Evolutionary conservation across 2,113 vertebrate species (phyloP).

Genomic region (Chascanopsetta lugubris): DNA sequence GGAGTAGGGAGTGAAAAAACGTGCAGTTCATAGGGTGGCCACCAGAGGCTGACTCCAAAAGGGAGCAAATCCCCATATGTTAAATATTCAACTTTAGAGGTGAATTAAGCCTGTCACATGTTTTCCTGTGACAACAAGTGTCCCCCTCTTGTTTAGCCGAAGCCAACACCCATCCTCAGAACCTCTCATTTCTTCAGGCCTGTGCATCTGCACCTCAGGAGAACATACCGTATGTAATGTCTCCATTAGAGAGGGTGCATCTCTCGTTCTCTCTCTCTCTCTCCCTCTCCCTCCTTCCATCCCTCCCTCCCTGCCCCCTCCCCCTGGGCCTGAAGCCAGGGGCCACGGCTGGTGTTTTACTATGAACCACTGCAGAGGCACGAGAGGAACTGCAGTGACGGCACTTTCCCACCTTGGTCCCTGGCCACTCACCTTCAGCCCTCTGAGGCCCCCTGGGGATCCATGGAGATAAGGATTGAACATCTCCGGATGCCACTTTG

Average conservation of each 20-base stretch:
- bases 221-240: slow-evolving; percentile 26
- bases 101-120: too few species aligned
- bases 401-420: slow-evolving; percentile 63
- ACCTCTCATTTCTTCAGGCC: slow-evolving; percentile 28
- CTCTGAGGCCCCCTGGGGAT: slow-evolving; percentile 61
- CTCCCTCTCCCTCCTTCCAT: slow-evolving; percentile 36
- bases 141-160: slow-evolving; percentile 31
- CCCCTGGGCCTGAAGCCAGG: slow-evolving; percentile 56
- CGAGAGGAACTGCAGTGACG: slow-evolving; percentile 58
- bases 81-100: too few species aligned
- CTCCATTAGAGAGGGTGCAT: slow-evolving; percentile 31
- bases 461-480: slow-evolving; percentile 72
- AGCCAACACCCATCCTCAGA: slow-evolving; percentile 31
- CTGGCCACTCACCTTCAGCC: slow-evolving; percentile 56
- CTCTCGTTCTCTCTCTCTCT: slow-evolving; percentile 38
- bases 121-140: slow-evolving; percentile 4
- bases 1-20: too few species aligned
- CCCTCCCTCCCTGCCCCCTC: slow-evolving; percentile 38
- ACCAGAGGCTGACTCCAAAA: too few species aligned
- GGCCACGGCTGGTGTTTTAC: slow-evolving; percentile 62
- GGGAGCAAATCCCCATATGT: too few species aligned
- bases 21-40: too few species aligned
- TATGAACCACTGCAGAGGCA: slow-evolving; percentile 18
- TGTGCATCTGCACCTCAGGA: slow-evolving; percentile 27
- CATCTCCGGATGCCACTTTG: slow-evolving; percentile 79